Evolutionary conservation across 2,888 invertebrate genomes (phyloP).

Genomic region (Deroplatys truncata): DNA sequence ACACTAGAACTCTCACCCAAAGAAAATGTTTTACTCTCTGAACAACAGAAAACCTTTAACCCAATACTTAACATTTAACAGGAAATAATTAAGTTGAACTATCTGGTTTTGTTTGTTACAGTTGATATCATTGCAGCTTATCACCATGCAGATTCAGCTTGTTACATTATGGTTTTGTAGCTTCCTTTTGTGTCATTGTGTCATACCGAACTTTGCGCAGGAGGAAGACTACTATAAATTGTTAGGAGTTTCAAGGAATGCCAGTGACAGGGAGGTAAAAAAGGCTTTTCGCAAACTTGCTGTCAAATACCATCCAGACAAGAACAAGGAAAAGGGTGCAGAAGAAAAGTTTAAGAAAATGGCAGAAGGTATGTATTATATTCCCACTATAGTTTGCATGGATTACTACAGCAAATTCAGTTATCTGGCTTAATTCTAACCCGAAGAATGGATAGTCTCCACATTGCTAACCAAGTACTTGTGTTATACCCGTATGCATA

Average conservation of each 20-base stretch:
- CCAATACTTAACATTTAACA: too few species aligned
- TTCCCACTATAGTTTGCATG: not conserved
- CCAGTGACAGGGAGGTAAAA: constrained; percentile 48
- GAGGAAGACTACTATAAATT: constrained; percentile 47
- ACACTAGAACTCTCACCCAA: too few species aligned
- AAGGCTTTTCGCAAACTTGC: constrained; percentile 50
- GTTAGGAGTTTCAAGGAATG: constrained; percentile 44
- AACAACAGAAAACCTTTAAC: too few species aligned
- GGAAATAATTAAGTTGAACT: too few species aligned
- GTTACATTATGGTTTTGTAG: not conserved
- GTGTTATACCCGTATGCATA: too few species aligned
- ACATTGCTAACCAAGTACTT: too few species aligned
- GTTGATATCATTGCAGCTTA: not conserved
- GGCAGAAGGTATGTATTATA: constrained; percentile 44
- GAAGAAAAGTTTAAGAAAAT: constrained; percentile 50
- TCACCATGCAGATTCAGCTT: not conserved
- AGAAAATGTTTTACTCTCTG: too few species aligned
- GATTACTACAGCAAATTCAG: not conserved
- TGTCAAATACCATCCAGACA: constrained; percentile 51
- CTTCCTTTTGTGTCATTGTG: constrained; percentile 22
- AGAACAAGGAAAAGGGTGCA: constrained; percentile 47
- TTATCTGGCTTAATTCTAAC: not conserved
- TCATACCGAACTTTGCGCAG: constrained; percentile 25
- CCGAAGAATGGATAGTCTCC: not conserved
- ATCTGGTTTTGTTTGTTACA: not conserved